Percentiles rank a stretch among this genome's conserved stretches.
Evolutionary conservation across 2,113 vertebrate genomes (phyloP).

Genomic region (Cairina moschata): DNA sequence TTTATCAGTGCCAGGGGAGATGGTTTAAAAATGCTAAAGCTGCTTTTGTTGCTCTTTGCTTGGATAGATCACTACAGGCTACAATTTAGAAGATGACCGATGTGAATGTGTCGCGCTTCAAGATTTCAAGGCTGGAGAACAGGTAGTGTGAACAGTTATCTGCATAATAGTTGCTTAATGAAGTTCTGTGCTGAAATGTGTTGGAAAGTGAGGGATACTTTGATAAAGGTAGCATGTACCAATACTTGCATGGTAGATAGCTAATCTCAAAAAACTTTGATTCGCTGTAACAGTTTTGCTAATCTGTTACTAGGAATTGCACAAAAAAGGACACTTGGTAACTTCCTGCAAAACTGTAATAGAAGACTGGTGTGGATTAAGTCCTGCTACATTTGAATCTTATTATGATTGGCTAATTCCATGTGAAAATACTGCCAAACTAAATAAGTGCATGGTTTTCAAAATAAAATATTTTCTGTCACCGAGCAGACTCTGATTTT

Average conservation of each 20-base stretch:
- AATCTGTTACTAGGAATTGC: background rate
- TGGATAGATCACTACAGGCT: conserved; percentile 94
- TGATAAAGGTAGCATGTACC: background rate
- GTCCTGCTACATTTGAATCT: background rate
- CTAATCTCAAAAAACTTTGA: background rate
- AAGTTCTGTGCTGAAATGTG: background rate
- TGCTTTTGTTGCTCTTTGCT: conserved; percentile 1
- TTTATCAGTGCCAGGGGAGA: background rate
- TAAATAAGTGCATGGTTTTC: background rate
- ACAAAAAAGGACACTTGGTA: background rate
- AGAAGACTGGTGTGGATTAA: background rate
- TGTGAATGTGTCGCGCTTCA: conserved; percentile 95
- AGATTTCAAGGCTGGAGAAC: conserved; percentile 91
- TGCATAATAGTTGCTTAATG: background rate
- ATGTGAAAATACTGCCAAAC: background rate
- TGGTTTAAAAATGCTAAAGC: background rate
- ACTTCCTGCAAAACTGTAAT: background rate
- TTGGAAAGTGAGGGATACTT: background rate
- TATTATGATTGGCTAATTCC: background rate
- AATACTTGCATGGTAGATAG: background rate
- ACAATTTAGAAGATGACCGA: conserved; percentile 98
- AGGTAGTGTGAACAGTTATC: conserved; percentile 77
- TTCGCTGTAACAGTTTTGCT: background rate
- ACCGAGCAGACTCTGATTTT: background rate
- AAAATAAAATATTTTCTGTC: background rate